A percentile compares a stretch with the other conserved stretches of the same genome.
Evolutionary conservation across 2,888 invertebrate genomes (phyloP).

Genomic region (Gonocerus acuteangulatus): DNA sequence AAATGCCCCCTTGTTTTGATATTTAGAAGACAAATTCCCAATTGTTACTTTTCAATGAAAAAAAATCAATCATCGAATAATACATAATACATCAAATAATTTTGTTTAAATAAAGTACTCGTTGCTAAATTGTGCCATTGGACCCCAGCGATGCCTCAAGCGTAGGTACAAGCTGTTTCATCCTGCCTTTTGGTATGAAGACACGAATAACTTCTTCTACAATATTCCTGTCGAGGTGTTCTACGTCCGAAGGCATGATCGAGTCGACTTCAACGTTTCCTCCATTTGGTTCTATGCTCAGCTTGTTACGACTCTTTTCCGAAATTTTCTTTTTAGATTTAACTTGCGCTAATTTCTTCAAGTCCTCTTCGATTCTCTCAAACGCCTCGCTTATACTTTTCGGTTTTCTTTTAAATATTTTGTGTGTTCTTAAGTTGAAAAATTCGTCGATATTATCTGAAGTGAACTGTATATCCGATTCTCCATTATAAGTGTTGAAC

Average conservation of each 20-base stretch:
- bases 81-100: too few relatives aligned
- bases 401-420: not conserved
- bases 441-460: not conserved
- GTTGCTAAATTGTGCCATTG: too few relatives aligned
- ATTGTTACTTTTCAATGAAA: too few relatives aligned
- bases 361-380: not conserved
- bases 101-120: too few relatives aligned
- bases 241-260: not conserved
- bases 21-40: too few relatives aligned
- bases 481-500: not conserved
- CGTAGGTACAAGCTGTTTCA: too few relatives aligned
- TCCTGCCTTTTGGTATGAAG: not conserved
- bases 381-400: not conserved
- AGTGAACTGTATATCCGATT: conserved; percentile 7
- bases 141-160: too few relatives aligned
- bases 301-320: not conserved
- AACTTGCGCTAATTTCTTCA: not conserved
- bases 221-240: conserved; percentile 7
- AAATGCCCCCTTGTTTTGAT: too few relatives aligned
- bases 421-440: conserved; percentile 1
- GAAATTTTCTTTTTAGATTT: too few relatives aligned
- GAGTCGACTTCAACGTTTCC: not conserved
- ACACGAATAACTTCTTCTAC: conserved; percentile 1
- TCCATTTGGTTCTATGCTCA: not conserved
- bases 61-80: too few relatives aligned